Base-by-base conservation (phyloP, 2,113 vertebrate genomes). In the Heptranchias perlo region DNA sequence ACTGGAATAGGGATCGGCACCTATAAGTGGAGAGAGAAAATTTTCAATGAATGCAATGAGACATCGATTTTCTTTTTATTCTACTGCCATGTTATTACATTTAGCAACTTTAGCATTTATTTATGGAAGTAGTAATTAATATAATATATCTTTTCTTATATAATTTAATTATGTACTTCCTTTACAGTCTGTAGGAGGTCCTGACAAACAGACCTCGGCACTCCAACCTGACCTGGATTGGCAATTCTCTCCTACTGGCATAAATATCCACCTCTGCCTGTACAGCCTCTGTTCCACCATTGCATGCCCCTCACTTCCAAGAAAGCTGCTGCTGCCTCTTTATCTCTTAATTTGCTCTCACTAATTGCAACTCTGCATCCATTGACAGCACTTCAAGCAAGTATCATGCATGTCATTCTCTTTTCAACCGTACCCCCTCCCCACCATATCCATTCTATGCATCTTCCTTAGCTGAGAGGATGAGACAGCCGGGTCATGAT, bases 1-100 rank as follows among this genome's bases (percentile, higher is more conserved):
- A 98, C 96, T 13, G 98, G 98, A 58, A 99, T 96, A 87, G 98
- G 0, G 76, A 98, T 98, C 14, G 98, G 98, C 54, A 99, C 98
- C 98, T 98, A 97, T 54, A 61, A 96, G 84, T 82, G 96, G 96
- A 78, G 97, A 96, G 35, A 31, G 96, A 96, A 96, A 62, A 18
- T 73, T 69, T 4, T 0, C 1, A 44, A 0, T 14, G 4, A 6
- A 28, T 35, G n/a, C 39, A 47, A 87, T 21, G 44, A 47, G 16
- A 82, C 78, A 39, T 44, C 21, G 39, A 82, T 82, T 82, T 76
- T n/a, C 73, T 76, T 76, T 76, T 82, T 82, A 16, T 21, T 47
- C 39, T 58, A 5, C 58, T 44, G 39, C 76, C 67, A 73, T 73
- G 4, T 76, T n/a, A n/a, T n/a, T 76, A n/a, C 35, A 44, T 21